Evolutionary conservation across 35 echinoderm and acorn worm genomes (phyloP).

Genomic region (Ophiothrix spiculata): DNA sequence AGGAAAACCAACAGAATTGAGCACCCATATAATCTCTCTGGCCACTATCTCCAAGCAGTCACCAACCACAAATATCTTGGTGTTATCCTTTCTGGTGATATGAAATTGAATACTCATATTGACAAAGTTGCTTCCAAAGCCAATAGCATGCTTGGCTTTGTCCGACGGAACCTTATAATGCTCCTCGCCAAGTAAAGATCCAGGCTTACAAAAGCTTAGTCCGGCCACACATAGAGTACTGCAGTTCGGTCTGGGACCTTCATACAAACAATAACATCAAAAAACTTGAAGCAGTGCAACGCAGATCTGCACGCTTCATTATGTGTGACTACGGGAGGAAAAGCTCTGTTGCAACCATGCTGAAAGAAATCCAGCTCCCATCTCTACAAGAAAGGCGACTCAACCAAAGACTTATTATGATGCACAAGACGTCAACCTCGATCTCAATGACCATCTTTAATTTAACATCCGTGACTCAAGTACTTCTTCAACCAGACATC

Average conservation of each 20-base stretch:
- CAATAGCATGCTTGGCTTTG: slow-evolving; percentile 2
- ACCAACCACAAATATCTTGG: background rate
- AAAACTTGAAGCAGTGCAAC: background rate
- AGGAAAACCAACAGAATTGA: background rate
- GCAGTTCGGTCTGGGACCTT: background rate
- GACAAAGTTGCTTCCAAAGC: background rate
- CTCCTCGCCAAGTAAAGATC: background rate
- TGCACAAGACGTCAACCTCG: too few relatives aligned
- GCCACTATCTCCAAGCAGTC: background rate
- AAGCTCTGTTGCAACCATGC: too few relatives aligned
- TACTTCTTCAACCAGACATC: too few relatives aligned
- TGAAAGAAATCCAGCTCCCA: too few relatives aligned
- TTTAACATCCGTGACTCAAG: too few relatives aligned
- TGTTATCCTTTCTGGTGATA: background rate
- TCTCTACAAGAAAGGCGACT: too few relatives aligned
- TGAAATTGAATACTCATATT: slow-evolving; percentile 28
- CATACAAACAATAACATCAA: background rate
- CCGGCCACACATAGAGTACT: slow-evolving; percentile 6
- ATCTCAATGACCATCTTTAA: too few relatives aligned
- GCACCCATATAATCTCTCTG: background rate
- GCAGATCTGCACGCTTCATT: background rate
- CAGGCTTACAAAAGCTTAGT: slow-evolving; percentile 22
- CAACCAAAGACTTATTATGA: too few relatives aligned
- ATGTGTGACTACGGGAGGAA: background rate
- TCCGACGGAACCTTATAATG: background rate